Base-by-base conservation (phyloP, 2,888 invertebrate species). In the Cephalotes varians region DNA sequence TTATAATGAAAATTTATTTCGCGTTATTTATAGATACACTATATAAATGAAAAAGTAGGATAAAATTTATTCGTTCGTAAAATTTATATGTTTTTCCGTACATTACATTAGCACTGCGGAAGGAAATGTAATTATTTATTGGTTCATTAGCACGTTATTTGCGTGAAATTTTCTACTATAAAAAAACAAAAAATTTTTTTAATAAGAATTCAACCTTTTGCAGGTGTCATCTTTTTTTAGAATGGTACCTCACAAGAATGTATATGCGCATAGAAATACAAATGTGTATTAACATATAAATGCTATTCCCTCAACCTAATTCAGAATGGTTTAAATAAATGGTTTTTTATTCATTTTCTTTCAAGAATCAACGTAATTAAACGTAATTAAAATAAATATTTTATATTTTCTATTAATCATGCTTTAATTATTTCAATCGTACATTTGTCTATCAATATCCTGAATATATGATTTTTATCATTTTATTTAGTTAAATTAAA, bases 81-180 rank as follows among this genome's bases (percentile, higher is more conserved):
- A 18, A 44, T 44, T 65, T 44, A 10, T 44, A 31, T n/a, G 2
- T 73, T 73, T 28, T 31, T 21, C 31, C 58, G 21, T 21, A 58
- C 28, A 28, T 37, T 56, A 18, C 25, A 21, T 69, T 34, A 69
- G 37, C 25, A 28, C 2, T 25, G 28, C 31, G n/a, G n/a, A 40
- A 31, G 54, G 9, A 34, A 25, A 72, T 37, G n/a, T 72, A 72
- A 72, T 56, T 72, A 40, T 72, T 54, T 40, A 72, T 56, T 56
- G n/a, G 6, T 54, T 71, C 18, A 10, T 71, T 54, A 21, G 40
- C 74, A 64, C 37, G 51, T 62, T 73, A 47, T 51, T 65, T 34
- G n/a, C 34, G 12, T 25, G 9, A 25, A 64, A 51, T 34, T 49
- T 64, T 37, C 6, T 64, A 15, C 9, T 37, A 25, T 15, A 44